Evolutionary conservation across 2,113 vertebrate species (phyloP).

Genomic region (Jaculus jaculus): DNA sequence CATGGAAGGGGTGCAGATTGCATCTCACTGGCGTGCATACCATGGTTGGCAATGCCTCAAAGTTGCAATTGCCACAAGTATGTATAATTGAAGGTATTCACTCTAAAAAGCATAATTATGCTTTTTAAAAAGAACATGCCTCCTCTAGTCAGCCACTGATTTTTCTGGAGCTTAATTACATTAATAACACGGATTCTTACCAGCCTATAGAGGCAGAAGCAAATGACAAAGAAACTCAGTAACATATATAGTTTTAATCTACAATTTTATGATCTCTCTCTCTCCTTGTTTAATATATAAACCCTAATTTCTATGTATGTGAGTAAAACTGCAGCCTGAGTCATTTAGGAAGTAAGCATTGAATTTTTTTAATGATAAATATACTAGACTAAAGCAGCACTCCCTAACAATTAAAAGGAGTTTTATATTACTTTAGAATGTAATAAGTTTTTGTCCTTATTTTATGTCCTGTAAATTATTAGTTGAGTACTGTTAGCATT

Average conservation of each 20-base stretch:
- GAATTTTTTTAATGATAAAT: slow-evolving; percentile 80
- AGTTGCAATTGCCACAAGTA: slow-evolving; percentile 72
- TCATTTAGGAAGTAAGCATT: slow-evolving; percentile 86
- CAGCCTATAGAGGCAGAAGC: slow-evolving; percentile 80
- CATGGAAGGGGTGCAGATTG: background rate
- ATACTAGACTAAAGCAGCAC: slow-evolving; percentile 84
- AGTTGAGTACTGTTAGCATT: slow-evolving; percentile 90
- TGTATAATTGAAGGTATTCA: slow-evolving; percentile 76
- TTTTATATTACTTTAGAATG: slow-evolving; percentile 91
- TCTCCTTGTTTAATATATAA: slow-evolving; percentile 85
- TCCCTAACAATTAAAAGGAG: slow-evolving; percentile 82
- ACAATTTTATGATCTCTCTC: slow-evolving; percentile 79
- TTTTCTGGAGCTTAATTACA: slow-evolving; percentile 78
- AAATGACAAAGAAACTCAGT: slow-evolving; percentile 78
- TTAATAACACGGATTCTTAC: slow-evolving; percentile 80
- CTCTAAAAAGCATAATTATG: slow-evolving; percentile 74
- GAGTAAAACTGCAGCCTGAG: slow-evolving; percentile 86
- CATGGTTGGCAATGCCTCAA: slow-evolving; percentile 58
- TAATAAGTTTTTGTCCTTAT: slow-evolving; percentile 87
- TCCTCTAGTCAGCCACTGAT: slow-evolving; percentile 79
- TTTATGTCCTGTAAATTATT: slow-evolving; percentile 91
- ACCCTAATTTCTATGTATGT: slow-evolving; percentile 85
- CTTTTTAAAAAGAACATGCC: slow-evolving; percentile 77
- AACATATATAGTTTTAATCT: slow-evolving; percentile 78
- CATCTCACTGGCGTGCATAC: slow-evolving; percentile 73